Percentiles rank a stretch among this genome's conserved stretches.
phyloP scores from a whole-genome alignment of 1,140 invertebrate species.

The Drosophila albomicans region DNA sequence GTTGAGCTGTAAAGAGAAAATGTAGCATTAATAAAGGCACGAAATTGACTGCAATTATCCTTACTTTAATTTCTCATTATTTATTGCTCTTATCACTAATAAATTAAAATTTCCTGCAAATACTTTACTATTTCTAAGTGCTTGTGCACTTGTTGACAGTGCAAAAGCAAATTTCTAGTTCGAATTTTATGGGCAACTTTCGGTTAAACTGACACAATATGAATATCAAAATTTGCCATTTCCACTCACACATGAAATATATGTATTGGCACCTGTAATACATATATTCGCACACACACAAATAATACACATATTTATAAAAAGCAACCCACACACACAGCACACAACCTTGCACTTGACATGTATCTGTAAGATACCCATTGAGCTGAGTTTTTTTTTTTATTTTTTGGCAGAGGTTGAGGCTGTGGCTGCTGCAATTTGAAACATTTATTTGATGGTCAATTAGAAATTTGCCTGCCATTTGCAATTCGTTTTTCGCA shows the following conservation, averaged over 20 bases:
- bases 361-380: slow-evolving; percentile 30
- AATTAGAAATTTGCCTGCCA: slow-evolving; percentile 74
- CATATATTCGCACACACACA: slow-evolving; percentile 7
- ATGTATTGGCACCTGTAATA: slow-evolving; percentile 48
- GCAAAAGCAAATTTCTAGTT: slow-evolving; percentile 56
- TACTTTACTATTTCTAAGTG: not conserved
- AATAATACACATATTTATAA: not conserved
- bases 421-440: slow-evolving; percentile 48
- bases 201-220: slow-evolving; percentile 30
- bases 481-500: slow-evolving; percentile 55
- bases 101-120: not conserved
- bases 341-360: slow-evolving; percentile 33
- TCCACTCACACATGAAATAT: slow-evolving; percentile 30
- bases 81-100: not conserved
- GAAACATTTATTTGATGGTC: slow-evolving; percentile 73
- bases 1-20: slow-evolving; percentile 25
- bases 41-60: too few species aligned
- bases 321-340: slow-evolving; percentile 3
- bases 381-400: slow-evolving; percentile 4
- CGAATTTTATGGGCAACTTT: slow-evolving; percentile 40
- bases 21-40: too few species aligned
- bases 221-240: slow-evolving; percentile 47
- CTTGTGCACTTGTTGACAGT: slow-evolving; percentile 71
- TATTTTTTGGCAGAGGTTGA: not conserved
- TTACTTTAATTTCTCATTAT: too few species aligned